A percentile compares a stretch with the other conserved stretches of the same genome.
These are phyloP conservation scores for Eremophila alpestris DNA, from an alignment of 2,797 vertebrate genomes.

Conservation along the genomic window DNA sequence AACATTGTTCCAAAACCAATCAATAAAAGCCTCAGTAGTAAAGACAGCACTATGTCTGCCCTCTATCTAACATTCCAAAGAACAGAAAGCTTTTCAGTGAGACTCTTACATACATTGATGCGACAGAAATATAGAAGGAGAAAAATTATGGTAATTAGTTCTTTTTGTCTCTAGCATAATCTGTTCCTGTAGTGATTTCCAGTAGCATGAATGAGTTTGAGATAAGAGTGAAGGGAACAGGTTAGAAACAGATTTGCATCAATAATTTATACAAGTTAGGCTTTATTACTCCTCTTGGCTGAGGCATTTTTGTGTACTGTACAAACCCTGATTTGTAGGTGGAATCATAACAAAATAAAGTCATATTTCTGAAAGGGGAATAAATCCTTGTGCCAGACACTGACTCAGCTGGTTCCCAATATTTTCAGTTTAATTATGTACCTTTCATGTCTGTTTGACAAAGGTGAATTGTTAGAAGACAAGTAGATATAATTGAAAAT, in stretches of 20 bases:
- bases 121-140: neutral
- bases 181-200: neutral
- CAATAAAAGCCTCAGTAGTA: neutral
- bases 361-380: neutral
- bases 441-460: neutral
- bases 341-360: neutral
- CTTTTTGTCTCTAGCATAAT: neutral
- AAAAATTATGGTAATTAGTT: neutral
- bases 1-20: neutral
- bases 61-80: neutral
- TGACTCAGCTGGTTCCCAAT: neutral
- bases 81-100: neutral
- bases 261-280: neutral
- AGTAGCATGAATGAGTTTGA: neutral
- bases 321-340: neutral
- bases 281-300: neutral
- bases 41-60: neutral
- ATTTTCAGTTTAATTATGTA: neutral
- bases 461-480: conserved; percentile 49
- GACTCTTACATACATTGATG: neutral
- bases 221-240: neutral
- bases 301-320: neutral
- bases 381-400: neutral
- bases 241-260: neutral
- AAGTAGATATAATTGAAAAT: conserved; percentile 36